These are phyloP conservation scores for Cotesia vestalis DNA, from an alignment of 1,140 invertebrate species.

Conservation along the genomic window DNA sequence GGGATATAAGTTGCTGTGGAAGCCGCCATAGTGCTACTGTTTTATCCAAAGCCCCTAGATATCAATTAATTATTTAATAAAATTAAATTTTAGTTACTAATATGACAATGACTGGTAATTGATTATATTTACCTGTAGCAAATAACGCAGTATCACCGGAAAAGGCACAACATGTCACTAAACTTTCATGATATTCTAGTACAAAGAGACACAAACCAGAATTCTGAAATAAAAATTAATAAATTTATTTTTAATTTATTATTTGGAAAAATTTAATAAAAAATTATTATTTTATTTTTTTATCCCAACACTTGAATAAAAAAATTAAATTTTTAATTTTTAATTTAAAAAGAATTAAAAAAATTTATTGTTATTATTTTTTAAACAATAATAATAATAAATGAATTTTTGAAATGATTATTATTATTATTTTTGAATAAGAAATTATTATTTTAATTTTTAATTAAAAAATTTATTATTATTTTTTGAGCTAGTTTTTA, in stretches of 20 bases:
- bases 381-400: too few species aligned
- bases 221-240: constrained; percentile 57
- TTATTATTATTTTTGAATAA: too few species aligned
- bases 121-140: constrained; percentile 62
- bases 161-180: constrained; percentile 69
- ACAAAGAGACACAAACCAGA: constrained; percentile 69
- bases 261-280: constrained; percentile 22
- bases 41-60: constrained; percentile 66
- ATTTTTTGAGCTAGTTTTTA: too few species aligned
- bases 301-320: too few species aligned
- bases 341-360: too few species aligned
- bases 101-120: constrained; percentile 7
- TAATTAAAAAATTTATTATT: too few species aligned
- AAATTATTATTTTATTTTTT: too few species aligned
- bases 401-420: too few species aligned
- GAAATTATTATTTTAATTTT: too few species aligned
- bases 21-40: constrained; percentile 69
- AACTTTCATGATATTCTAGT: constrained; percentile 67
- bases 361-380: too few species aligned
- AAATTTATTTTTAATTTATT: constrained; percentile 38
- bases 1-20: constrained; percentile 66
- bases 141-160: constrained; percentile 65
- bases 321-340: too few species aligned
- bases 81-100: constrained; percentile 11
- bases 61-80: constrained; percentile 24